Conservation (phyloP, 2,797 vertebrate genomes). For the Champsocephalus esox region DNA sequence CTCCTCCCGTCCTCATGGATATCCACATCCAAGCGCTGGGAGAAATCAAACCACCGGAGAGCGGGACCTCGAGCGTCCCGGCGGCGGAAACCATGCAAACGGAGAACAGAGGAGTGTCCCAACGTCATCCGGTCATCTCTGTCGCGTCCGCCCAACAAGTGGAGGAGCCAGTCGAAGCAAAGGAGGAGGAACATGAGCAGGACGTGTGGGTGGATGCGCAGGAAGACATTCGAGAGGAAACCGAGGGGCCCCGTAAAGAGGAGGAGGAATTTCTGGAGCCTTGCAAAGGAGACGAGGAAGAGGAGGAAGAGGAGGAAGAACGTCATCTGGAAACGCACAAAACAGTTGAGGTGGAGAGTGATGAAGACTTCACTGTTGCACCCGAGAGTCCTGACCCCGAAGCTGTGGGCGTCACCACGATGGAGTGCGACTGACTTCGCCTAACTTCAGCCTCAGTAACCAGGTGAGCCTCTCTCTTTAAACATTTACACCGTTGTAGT, state of each 20-base stretch:
- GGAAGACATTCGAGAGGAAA: slow-evolving; percentile 64
- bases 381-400: slow-evolving; percentile 50
- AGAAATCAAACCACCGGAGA: slow-evolving; percentile 35
- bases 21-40: slow-evolving; percentile 21
- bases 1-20: slow-evolving; percentile 21
- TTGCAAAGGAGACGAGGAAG: not conserved
- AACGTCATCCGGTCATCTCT: slow-evolving; percentile 6
- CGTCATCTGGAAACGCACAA: slow-evolving; percentile 19
- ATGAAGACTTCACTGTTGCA: slow-evolving; percentile 72
- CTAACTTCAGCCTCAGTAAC: not conserved
- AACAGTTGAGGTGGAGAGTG: slow-evolving; percentile 52
- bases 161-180: slow-evolving; percentile 23
- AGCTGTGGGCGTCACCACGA: not conserved
- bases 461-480: slow-evolving; percentile 34
- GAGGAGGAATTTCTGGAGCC: slow-evolving; percentile 25
- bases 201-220: slow-evolving; percentile 83
- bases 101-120: slow-evolving; percentile 21
- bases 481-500: too few species aligned
- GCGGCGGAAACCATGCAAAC: slow-evolving; percentile 12
- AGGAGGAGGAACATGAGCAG: slow-evolving; percentile 61
- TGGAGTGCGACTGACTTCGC: slow-evolving; percentile 41
- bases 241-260: slow-evolving; percentile 5
- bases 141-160: slow-evolving; percentile 9
- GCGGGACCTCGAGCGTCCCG: slow-evolving; percentile 20
- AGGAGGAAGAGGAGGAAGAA: slow-evolving; percentile 28